Evolutionary conservation across 2,888 invertebrate genomes (phyloP), one percentile per base, ranked within the genome.

Genomic region (Apotomis betuletana): DNA sequence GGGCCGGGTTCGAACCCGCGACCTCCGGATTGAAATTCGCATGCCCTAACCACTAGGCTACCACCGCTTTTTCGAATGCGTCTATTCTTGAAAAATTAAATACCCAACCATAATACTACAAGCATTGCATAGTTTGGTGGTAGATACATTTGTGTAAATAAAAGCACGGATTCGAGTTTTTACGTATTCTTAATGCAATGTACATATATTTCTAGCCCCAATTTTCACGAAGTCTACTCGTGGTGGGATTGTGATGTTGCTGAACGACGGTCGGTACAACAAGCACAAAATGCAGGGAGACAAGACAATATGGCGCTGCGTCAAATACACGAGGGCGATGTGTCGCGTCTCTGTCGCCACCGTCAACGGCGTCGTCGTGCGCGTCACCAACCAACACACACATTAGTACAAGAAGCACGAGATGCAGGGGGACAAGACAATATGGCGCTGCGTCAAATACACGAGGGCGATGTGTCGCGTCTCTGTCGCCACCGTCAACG

Each of bases 271-370:
- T 13, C 73, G 63, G 6, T 79, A 70, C 63, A 76, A 78, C 13
- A 77, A 77, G 15, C 75, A 79, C 67, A 75, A 36, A 9, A 58
- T 27, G 4, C 44, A 36, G 4, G 61, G 65, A 3, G 5, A 13
- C 13, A 74, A 68, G 75, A 79, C 49, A 68, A 75, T 58, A 69
- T 75, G 80, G 80, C 78, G 80, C 44, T 70, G 68, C 54, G 68
- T 61, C 36, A 69, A 69, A 38, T 61, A 61, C 15, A 55, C 61
- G n/a, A 69, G 52, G 52, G 38, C 13, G 8, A 52, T 8, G 5
- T 70, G 70, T 9, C 65, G 70, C 3, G 70, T 65, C 2, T 70
- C 70, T 38, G 15, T 70, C 54, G 59, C 55, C 5, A 70, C 70
- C 6, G 38, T 70, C 41, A 8, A 70, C 38, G 70, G 70, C 12